Base-by-base conservation (phyloP, 1,140 invertebrate species). In the Pogonus chalceus region DNA sequence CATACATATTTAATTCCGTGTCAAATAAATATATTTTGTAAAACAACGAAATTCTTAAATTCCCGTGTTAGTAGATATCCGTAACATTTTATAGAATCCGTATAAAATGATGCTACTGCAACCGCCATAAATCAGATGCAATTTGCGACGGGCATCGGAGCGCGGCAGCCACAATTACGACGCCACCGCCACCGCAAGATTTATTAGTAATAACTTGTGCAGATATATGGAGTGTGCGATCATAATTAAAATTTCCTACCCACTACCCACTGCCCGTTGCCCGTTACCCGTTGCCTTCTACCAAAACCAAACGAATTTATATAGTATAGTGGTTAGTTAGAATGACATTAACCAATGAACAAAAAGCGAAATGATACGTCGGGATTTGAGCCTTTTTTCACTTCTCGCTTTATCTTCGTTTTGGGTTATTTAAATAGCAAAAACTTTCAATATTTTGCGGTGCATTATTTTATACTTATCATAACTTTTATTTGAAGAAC, bases 201-300 rank as follows among this genome's bases (percentile, higher is more conserved):
- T 56, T 56, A 56, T 56, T 56, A 56, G 54, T 56, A 49, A 56
- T 56, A 56, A 56, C 54, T 52, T 56, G 49, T 51, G 52, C n/a
- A 12, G 20, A 50, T 50, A 20, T 26, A 50, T 50, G 49, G 49
- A 50, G 49, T 50, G 49, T 50, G 37, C 37, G 24, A 20, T 50
- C 49, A 50, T 50, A 50, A 50, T 50, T 50, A 50, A 50, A 50
- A 50, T 26, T 31, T 31, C 4, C 26, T 14, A 31, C 14, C 26
- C 26, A 14, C 4, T 14, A 7, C 26, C 7, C 26, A 31, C 26
- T n/a, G n/a, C n/a, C n/a, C n/a, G n/a, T n/a, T n/a, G 26, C 26
- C 26, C 4, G 26, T 31, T 31, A 31, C 4, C 26, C 26, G 14
- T 14, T 7, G 7, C 4, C 26, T 7, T 14, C 4, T 31, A 31